These are phyloP conservation scores for Micromys minutus DNA, from an alignment of 2,113 vertebrate species.

Conservation along the genomic window DNA sequence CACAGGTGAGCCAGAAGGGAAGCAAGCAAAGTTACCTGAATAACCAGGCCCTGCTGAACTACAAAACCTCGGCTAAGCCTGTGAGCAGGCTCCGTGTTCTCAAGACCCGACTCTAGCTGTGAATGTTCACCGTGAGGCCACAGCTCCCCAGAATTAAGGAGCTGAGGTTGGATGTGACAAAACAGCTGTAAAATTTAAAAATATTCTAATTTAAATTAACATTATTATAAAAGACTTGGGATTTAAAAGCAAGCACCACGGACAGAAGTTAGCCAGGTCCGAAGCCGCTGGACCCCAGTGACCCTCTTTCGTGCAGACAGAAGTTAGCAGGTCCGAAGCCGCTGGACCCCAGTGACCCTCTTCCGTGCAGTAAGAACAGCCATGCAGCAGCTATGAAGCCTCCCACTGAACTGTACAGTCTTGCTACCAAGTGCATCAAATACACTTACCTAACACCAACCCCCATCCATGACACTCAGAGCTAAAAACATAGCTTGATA, in stretches of 20 bases:
- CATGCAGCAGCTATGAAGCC: not conserved
- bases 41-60: not conserved
- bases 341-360: not conserved
- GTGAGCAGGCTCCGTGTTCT: not conserved
- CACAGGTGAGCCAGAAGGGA: not conserved
- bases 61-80: not conserved
- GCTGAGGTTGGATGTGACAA: too few relatives aligned
- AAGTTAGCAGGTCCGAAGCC: not conserved
- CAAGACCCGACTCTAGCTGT: not conserved
- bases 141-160: not conserved
- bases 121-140: not conserved
- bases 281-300: not conserved
- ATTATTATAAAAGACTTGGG: too few relatives aligned
- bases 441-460: not conserved
- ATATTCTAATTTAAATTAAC: too few relatives aligned
- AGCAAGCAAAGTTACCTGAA: not conserved
- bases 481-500: not conserved
- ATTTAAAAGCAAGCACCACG: not conserved
- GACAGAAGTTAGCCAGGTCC: not conserved
- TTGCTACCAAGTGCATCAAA: not conserved
- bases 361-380: not conserved
- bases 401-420: not conserved
- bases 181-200: too few relatives aligned
- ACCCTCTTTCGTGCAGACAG: not conserved
- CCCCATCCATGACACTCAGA: not conserved